These are phyloP conservation scores for Tursiops truncatus DNA, from an alignment of 2,113 vertebrate genomes.

Conservation along the genomic window DNA sequence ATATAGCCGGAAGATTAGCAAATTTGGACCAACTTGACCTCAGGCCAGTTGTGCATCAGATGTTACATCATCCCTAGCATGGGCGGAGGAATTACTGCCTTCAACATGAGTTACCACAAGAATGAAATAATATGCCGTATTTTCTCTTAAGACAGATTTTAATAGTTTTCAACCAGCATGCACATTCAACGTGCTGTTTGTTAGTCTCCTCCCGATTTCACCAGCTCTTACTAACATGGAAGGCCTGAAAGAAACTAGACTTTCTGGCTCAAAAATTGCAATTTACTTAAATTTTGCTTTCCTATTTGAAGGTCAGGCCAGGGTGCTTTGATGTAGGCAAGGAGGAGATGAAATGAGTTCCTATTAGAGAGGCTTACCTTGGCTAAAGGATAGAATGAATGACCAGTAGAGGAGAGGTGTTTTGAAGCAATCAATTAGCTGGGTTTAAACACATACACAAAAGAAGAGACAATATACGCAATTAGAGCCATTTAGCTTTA, in stretches of 20 bases:
- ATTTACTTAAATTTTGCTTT: neutral
- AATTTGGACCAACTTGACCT: neutral
- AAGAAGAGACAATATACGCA: neutral
- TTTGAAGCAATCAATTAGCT: neutral
- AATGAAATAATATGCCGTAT: neutral
- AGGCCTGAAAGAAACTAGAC: neutral
- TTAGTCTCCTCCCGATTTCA: neutral
- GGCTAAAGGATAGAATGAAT: neutral
- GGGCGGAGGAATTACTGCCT: neutral
- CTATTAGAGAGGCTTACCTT: neutral
- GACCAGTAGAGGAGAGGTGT: neutral
- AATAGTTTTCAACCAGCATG: neutral
- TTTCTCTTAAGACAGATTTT: neutral
- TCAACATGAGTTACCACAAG: neutral
- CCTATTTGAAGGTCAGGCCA: neutral
- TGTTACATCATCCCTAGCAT: neutral
- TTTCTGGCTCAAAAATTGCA: neutral
- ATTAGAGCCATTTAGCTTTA: constrained; percentile 41
- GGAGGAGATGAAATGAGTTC: neutral
- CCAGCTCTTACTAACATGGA: neutral
- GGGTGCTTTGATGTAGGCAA: neutral
- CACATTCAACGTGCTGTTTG: neutral
- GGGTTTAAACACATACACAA: neutral
- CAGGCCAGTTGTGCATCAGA: neutral
- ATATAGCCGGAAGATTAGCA: neutral